Base-by-base conservation (phyloP, 2,888 invertebrate genomes). In the Chymomyza amoena region DNA sequence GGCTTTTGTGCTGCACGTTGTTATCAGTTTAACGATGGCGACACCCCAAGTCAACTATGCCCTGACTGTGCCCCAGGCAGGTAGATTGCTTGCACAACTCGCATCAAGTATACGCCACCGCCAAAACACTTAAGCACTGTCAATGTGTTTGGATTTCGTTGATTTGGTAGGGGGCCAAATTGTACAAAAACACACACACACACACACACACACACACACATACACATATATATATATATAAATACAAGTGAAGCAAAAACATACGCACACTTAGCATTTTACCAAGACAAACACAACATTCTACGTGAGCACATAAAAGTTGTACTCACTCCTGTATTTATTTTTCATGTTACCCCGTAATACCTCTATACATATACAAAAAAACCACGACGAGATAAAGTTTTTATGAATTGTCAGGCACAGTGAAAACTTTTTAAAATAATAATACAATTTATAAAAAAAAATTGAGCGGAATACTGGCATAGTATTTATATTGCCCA, bases 101-200 rank as follows among this genome's bases (percentile, higher is more conserved):
- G 39, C 39, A 13, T 45, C 2, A 45, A 45, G 39, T 45, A 54
- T 16, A 54, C 54, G 54, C 54, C 16, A 52, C 66, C 64, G 72
- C 72, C 57, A 72, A 69, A 75, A 72, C 75, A 80, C 80, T 80
- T 73, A 63, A 69, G 78, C 70, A 69, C 69, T 73, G 75, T 69
- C 82, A 77, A 72, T 82, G 82, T 80, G 75, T 82, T 77, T 82
- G 82, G 73, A 74, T 77, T 80, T 73, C 73, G 72, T 72, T 71
- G 80, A 79, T 81, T 79, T 75, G 60, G 69, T 61, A 68, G 70
- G 69, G 13, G 39, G 13, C 67, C 64, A 67, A 70, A 57, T 10
- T 7, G 7, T 70, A 60, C 68, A 66, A 67, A 60, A 65, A 52
- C 28, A 51, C 50, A 32, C 18, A 61, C 59, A 6, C 54, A 60